Evolutionary conservation across 2,888 invertebrate species (phyloP).

Genomic region (Rhynchonema sp.): DNA sequence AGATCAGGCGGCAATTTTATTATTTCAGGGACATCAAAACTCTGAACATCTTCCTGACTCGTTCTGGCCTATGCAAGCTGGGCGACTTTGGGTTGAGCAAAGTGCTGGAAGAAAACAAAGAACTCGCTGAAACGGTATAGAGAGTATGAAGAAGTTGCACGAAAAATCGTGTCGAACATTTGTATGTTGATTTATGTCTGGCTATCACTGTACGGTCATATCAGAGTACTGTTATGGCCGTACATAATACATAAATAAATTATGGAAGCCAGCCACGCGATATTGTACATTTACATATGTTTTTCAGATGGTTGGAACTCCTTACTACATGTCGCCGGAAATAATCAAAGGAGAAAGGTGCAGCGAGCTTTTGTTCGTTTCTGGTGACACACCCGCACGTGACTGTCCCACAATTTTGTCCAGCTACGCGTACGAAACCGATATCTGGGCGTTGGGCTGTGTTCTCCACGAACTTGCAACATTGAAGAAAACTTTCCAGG

Average conservation of each 20-base stretch:
- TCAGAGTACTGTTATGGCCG: too few relatives aligned
- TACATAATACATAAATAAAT: too few relatives aligned
- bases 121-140: background rate
- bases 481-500: conserved; percentile 1
- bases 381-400: too few relatives aligned
- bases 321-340: conserved; percentile 54
- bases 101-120: background rate
- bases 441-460: conserved; percentile 32
- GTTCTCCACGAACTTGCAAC: conserved; percentile 13
- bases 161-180: background rate
- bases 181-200: background rate
- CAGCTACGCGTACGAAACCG: conserved; percentile 30
- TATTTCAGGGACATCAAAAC: conserved; percentile 2
- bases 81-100: conserved; percentile 2
- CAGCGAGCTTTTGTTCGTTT: too few relatives aligned
- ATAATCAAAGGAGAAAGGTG: conserved; percentile 38
- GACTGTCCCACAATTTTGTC: too few relatives aligned
- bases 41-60: conserved; percentile 2
- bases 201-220: background rate
- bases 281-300: too few relatives aligned
- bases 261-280: too few relatives aligned
- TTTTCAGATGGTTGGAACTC: conserved; percentile 40
- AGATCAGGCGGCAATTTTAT: too few relatives aligned
- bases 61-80: background rate
- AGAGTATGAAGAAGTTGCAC: background rate